phyloP scores from a whole-genome alignment of 2,888 invertebrate genomes.

The Lasioglossum figueresi region DNA sequence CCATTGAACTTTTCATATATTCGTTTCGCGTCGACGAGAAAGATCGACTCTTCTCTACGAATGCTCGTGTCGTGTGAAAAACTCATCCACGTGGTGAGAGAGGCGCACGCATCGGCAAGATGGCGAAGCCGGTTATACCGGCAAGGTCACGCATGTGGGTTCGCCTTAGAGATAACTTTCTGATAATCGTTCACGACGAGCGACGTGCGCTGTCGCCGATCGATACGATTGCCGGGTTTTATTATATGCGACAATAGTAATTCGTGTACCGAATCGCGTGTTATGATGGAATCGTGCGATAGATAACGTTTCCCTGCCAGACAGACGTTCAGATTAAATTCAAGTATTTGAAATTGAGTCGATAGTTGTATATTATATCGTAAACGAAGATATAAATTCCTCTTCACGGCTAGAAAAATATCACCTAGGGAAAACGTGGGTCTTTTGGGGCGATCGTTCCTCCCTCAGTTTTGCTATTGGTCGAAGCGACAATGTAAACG shows the following conservation, averaged over 20 bases:
- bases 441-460: too few relatives aligned
- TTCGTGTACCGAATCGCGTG: not conserved
- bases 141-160: constrained; percentile 77
- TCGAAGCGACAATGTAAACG: too few relatives aligned
- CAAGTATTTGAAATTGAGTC: not conserved
- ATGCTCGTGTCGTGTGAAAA: constrained; percentile 66
- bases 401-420: not conserved
- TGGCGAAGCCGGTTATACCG: constrained; percentile 76
- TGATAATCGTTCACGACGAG: constrained; percentile 64
- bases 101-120: constrained; percentile 76
- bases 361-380: not conserved
- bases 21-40: constrained; percentile 13
- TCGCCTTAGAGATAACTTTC: constrained; percentile 71
- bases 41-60: constrained; percentile 31
- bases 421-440: not conserved
- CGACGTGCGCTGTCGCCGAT: constrained; percentile 56
- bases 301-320: constrained; percentile 24
- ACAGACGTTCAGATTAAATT: not conserved
- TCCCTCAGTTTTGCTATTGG: too few relatives aligned
- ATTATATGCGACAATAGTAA: constrained; percentile 28
- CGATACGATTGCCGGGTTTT: constrained; percentile 46
- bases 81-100: constrained; percentile 76
- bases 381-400: not conserved
- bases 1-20: constrained; percentile 4
- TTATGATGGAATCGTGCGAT: constrained; percentile 29